Conservation (phyloP, 2,113 vertebrate genomes). For the Alligator sinensis region DNA sequence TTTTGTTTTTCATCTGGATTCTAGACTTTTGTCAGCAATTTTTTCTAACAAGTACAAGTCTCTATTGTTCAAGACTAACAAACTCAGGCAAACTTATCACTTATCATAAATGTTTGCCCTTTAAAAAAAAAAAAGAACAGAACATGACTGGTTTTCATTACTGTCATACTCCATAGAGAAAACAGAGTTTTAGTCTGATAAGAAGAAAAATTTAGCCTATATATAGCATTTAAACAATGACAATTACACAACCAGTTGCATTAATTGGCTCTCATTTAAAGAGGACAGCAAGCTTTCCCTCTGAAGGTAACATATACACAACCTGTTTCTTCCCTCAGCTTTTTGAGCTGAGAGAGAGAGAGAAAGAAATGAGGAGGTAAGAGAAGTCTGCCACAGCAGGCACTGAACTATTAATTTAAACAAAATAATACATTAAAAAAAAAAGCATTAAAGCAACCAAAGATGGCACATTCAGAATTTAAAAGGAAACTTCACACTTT, state of each 20-base stretch:
- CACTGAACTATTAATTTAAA: constrained; percentile 58
- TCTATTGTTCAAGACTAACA: constrained; percentile 46
- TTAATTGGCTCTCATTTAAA: constrained; percentile 74
- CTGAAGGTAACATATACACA: constrained; percentile 16
- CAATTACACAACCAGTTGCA: constrained; percentile 75
- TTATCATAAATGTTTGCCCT: constrained; percentile 71
- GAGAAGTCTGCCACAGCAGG: not conserved
- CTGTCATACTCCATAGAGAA: constrained; percentile 74
- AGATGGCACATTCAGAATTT: constrained; percentile 20
- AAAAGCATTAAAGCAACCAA: constrained; percentile 36
- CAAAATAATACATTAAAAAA: constrained; percentile 46
- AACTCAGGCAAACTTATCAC: constrained; percentile 61
- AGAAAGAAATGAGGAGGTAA: not conserved
- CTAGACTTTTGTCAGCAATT: constrained; percentile 37
- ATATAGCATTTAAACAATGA: constrained; percentile 70
- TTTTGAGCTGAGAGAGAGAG: constrained; percentile 37
- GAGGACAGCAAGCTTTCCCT: constrained; percentile 24
- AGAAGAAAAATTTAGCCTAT: constrained; percentile 51
- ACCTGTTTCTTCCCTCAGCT: not conserved
- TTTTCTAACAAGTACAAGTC: constrained; percentile 60
- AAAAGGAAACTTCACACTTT: constrained; percentile 29
- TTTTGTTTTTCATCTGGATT: constrained; percentile 41
- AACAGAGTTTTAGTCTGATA: constrained; percentile 68
- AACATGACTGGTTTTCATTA: constrained; percentile 77
- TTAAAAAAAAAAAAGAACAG: constrained; percentile 63